Evolutionary conservation across 1,140 invertebrate species (phyloP).

Genomic region (Caenorhabditis brenneri): DNA sequence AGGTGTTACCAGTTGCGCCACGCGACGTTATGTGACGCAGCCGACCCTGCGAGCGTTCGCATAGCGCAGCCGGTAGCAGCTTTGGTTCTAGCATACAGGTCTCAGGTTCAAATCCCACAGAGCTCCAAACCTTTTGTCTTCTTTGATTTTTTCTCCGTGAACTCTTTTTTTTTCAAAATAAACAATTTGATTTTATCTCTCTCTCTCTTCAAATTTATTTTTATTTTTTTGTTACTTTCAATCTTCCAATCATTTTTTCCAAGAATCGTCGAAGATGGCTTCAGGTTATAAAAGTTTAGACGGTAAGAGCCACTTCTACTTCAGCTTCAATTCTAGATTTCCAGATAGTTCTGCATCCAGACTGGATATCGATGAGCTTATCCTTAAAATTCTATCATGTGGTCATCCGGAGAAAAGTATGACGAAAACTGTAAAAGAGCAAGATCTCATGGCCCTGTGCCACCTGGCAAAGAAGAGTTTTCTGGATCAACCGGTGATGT

Average conservation of each 20-base stretch:
- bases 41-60: too few species aligned
- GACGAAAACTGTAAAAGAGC: slow-evolving; percentile 10
- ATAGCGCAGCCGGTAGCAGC: too few species aligned
- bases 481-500: neutral
- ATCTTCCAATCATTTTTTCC: neutral
- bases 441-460: neutral
- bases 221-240: neutral
- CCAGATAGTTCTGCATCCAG: neutral
- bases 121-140: too few species aligned
- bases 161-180: too few species aligned
- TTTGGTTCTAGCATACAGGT: too few species aligned
- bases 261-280: slow-evolving; percentile 28
- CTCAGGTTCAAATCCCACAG: too few species aligned
- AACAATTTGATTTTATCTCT: neutral
- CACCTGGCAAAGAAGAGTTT: neutral
- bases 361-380: slow-evolving; percentile 31
- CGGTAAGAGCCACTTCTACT: neutral
- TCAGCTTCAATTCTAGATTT: neutral
- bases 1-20: too few species aligned
- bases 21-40: too few species aligned
- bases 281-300: slow-evolving; percentile 14
- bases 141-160: too few species aligned
- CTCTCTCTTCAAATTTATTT: too few species aligned
- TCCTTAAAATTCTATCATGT: neutral
- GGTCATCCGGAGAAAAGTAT: neutral